Evolutionary conservation across 2,113 vertebrate species (phyloP).

Genomic region (Oncorhynchus clarkii): DNA sequence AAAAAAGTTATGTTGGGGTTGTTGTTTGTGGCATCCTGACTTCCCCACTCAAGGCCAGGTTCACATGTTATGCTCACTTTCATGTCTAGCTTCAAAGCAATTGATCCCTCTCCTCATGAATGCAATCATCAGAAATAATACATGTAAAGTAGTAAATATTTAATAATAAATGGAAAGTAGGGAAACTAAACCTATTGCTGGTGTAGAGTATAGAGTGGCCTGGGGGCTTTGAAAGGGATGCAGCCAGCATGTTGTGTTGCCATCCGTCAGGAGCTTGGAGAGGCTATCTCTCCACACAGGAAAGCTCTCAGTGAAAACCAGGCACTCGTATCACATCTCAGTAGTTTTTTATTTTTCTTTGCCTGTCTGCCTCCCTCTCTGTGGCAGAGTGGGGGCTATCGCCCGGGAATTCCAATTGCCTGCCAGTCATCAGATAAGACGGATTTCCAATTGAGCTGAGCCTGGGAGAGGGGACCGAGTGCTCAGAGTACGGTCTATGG

Average conservation of each 20-base stretch:
- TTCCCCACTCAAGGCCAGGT: slow-evolving; percentile 26
- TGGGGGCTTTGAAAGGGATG: background rate
- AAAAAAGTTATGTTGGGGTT: slow-evolving; percentile 43
- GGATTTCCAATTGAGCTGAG: slow-evolving; percentile 64
- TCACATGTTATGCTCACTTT: slow-evolving; percentile 52
- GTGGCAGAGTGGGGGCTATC: slow-evolving; percentile 48
- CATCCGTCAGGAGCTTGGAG: background rate
- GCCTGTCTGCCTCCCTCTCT: slow-evolving; percentile 36
- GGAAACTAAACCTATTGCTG: no score
- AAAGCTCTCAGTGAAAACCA: background rate
- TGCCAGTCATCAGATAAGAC: slow-evolving; percentile 70
- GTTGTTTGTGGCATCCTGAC: background rate
- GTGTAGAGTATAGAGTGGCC: background rate
- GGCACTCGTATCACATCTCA: background rate
- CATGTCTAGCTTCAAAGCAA: slow-evolving; percentile 47
- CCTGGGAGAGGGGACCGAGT: slow-evolving; percentile 23
- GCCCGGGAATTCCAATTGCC: slow-evolving; percentile 61
- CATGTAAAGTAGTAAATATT: background rate
- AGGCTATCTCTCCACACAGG: background rate
- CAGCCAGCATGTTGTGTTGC: background rate
- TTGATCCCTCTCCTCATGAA: slow-evolving; percentile 16
- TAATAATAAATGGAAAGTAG: background rate
- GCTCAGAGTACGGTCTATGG: slow-evolving; percentile 33
- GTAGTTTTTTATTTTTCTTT: background rate
- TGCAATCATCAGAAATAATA: slow-evolving; percentile 4